Evolutionary conservation across 2,888 invertebrate genomes (phyloP), one percentile per base, ranked within the genome.

Genomic region (Myathropa florea): DNA sequence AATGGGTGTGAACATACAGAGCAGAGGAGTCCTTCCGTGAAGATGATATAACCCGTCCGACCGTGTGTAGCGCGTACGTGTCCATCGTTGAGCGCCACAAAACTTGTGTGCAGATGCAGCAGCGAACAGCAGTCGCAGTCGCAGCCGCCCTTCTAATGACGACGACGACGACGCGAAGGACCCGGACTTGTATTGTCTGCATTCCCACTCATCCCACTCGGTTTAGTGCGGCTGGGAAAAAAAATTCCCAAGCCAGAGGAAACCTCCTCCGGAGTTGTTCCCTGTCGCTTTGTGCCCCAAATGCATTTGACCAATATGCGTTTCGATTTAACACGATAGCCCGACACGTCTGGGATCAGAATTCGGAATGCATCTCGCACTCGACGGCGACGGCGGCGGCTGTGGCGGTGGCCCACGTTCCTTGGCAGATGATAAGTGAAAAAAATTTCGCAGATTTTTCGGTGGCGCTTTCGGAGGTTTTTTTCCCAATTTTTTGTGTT

Each of bases 241-340:
- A 60, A 68, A 36, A 30, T 61, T 14, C 10, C 30, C 30, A 59
- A 63, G 26, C 65, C 36, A 36, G 36, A 12, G 30, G 36, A n/a
- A 46, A 18, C n/a, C 28, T 60, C 60, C 60, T 60, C 60, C 60
- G 9, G 46, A 46, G 46, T 18, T 7, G 46, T 7, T 57, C 24
- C 24, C 24, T 26, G 24, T 57, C 57, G 57, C 24, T 57, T 24
- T 57, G 57, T 24, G 23, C 75, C 68, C 71, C 70, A 53, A 79
- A 86, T 86, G 86, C 86, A 86, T 86, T 86, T 86, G 86, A 79
- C 83, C 86, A 86, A 86, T 83, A 86, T 79, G 86, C 83, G 86
- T 86, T 85, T 78, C 86, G 82, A 71, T 86, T 86, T 83, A 86
- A 86, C 86, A 86, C 86, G 78, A 79, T 86, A 75, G 75, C 64